Evolutionary conservation across 2,113 vertebrate genomes (phyloP), one percentile per base, ranked within the genome.

Genomic region (Aptenodytes patagonicus): DNA sequence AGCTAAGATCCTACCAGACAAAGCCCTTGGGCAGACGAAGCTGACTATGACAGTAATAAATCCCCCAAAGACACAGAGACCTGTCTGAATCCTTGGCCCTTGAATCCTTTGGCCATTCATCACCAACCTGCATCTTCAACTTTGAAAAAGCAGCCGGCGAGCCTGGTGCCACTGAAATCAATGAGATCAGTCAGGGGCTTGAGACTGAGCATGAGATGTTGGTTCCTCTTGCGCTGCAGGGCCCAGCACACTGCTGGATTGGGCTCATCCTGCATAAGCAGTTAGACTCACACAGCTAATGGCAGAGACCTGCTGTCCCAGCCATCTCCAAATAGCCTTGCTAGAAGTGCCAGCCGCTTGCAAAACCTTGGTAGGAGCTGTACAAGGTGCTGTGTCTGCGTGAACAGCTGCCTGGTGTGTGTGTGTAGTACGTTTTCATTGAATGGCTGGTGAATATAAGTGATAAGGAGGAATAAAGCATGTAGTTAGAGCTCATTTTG

Each of bases 401-500:
- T 17, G 55, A 88, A 17, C 32, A 44, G 83, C 78, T 68, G 42
- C 66, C 71, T 55, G 29, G 16, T 12, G n/a, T 6, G 16, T 7
- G 13, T 21, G 19, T 12, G 36, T 25, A 58, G 62, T 28, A 75
- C n/a, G 17, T 88, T 95, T 69, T 51, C 72, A 89, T 58, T 81
- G 84, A 93, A 78, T 65, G 52, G 13, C 1, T 85, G 73, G 66
- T 3, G 29, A 85, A 79, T 70, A 19, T 49, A 80, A 95, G 73
- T 1, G 21, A 86, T 96, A 95, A 97, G 78, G 34, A 83, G 42
- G 61, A 92, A 92, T 96, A 95, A 96, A 96, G 31, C 47, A 61
- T 38, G 54, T 81, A 76, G 66, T 95, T 95, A 96, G 92, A 94
- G 76, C 73, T 95, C 80, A 49, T 96, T 97, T 87, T 31, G 77